These are phyloP conservation scores for Patiria pectinifera DNA, from an alignment of 53 echinoderm and acorn worm species.

Conservation along the genomic window DNA sequence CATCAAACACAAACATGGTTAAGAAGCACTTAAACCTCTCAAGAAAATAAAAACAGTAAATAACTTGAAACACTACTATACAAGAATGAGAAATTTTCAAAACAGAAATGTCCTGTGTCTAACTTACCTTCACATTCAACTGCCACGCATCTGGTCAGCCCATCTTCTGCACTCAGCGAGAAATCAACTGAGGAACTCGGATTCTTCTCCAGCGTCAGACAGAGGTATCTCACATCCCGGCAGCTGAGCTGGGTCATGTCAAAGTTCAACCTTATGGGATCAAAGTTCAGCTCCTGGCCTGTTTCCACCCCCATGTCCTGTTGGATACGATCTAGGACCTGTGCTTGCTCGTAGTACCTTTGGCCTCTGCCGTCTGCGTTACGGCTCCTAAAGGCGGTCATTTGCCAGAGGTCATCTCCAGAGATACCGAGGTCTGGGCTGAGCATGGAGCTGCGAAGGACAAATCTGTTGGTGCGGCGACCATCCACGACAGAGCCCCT, in stretches of 20 bases:
- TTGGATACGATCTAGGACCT: conserved; percentile 52
- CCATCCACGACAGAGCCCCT: conserved; percentile 50
- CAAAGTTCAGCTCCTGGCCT: conserved; percentile 70
- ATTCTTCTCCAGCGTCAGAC: conserved; percentile 64
- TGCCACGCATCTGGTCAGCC: conserved; percentile 84
- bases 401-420: conserved; percentile 70
- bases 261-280: conserved; percentile 70
- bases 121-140: conserved; percentile 87
- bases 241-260: conserved; percentile 83
- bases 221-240: conserved; percentile 66
- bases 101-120: too few relatives aligned
- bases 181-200: conserved; percentile 63
- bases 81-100: too few relatives aligned
- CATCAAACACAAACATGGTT: too few relatives aligned
- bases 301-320: conserved; percentile 21
- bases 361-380: conserved; percentile 63
- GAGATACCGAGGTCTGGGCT: conserved; percentile 49
- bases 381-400: conserved; percentile 72
- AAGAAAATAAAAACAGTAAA: too few relatives aligned
- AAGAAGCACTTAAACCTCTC: too few relatives aligned
- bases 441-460: conserved; percentile 14
- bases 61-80: too few relatives aligned
- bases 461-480: conserved; percentile 42
- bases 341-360: conserved; percentile 46
- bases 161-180: conserved; percentile 24